Evolutionary conservation across 2,888 invertebrate genomes (phyloP), one percentile per base, ranked within the genome.

Genomic region (Leptopterna dolabrata): DNA sequence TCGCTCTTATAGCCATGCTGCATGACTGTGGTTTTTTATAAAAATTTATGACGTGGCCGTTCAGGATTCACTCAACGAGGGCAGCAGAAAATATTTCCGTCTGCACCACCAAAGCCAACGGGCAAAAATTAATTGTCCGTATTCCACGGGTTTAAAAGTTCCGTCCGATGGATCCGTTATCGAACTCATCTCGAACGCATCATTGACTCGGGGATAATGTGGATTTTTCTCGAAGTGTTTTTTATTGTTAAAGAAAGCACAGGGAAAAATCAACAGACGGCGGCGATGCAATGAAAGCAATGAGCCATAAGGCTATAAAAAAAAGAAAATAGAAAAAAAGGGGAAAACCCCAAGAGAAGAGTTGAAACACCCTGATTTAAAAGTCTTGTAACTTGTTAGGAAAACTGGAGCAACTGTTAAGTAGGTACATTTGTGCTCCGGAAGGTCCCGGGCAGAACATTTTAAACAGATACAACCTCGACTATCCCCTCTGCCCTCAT

Each of bases 361-460:
- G 83, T 83, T 83, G 83, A 73, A 85, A 85, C 76, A 55, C 85
- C 73, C 85, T 85, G 85, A 85, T 85, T 85, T 85, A 85, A 85
- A 85, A 85, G 85, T 85, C 85, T 85, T 85, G 85, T 85, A 85
- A 85, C 85, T 85, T 85, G 85, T 85, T 85, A 85, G 47, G 85
- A 85, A 85, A 85, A 85, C 85, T 76, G 85, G 47, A 85, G 85
- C 55, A 85, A 85, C 85, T 85, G 85, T 85, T 85, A 85, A 85
- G 85, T 85, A 85, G 85, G 85, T 76, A 76, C 85, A 76, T 85
- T 85, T 73, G 85, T 73, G 85, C 85, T 85, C 76, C 76, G 85
- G 85, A 85, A 85, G 45, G 85, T 73, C 85, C 30, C 85, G 85
- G 73, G 47, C 71, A 71, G 83, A 85, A 85, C 85, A 73, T 43